Evolutionary conservation across 2,113 vertebrate genomes (phyloP).

Genomic region (Chunga burmeisteri): DNA sequence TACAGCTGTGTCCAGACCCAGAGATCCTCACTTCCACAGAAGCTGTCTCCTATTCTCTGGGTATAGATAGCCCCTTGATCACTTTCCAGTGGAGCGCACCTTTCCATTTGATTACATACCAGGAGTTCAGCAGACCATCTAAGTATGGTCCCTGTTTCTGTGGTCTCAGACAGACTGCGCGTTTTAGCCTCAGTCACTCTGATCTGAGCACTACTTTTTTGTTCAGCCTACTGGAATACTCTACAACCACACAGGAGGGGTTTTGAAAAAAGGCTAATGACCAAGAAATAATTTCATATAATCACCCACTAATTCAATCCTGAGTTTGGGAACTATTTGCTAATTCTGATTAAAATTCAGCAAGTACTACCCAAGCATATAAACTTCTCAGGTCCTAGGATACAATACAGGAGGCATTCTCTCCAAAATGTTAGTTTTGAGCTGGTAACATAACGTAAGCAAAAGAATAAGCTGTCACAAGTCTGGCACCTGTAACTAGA

Average conservation of each 20-base stretch:
- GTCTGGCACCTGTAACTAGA: not conserved
- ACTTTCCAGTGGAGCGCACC: not conserved
- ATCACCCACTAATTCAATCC: not conserved
- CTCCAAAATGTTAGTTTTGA: not conserved
- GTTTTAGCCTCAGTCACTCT: not conserved
- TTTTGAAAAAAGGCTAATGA: not conserved
- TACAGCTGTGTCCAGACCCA: not conserved
- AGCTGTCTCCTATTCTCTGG: not conserved
- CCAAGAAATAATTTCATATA: not conserved
- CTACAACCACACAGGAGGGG: not conserved
- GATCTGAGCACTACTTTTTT: not conserved
- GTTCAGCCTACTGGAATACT: not conserved
- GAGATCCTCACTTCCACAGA: not conserved
- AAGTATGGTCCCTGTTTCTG: not conserved
- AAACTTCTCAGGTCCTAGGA: not conserved
- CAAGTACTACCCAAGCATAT: not conserved
- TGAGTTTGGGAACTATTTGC: not conserved
- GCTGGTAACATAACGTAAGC: not conserved
- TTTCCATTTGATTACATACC: not conserved
- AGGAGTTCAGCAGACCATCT: not conserved
- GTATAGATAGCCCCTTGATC: not conserved
- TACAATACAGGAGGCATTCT: not conserved
- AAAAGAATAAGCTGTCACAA: not conserved
- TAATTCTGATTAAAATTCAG: not conserved
- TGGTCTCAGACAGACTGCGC: not conserved